Base-by-base conservation (phyloP, 1,140 invertebrate species). In the Platyscapa corneri region DNA sequence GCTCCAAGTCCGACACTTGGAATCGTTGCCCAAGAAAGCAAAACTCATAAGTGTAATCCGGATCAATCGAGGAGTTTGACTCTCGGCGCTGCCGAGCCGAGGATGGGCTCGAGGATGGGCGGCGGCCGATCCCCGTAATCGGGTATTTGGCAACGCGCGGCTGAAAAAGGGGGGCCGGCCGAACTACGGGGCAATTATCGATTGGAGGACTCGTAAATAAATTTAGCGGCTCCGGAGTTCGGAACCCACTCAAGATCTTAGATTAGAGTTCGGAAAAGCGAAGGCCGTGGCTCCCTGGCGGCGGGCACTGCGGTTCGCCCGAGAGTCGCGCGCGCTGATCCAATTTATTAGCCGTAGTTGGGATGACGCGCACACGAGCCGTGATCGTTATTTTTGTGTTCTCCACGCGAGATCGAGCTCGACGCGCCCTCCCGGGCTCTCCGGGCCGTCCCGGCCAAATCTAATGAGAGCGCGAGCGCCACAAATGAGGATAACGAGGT, bases 401-500 rank as follows among this genome's bases (percentile, higher is more conserved):
- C 20, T 37, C 37, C 37, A 42, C 70, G 70, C 70, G 39, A 32
- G 70, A 42, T 74, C 70, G 70, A 7, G 42, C 75, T 6, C 75
- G 23, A 0, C 46, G 30, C 23, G 56, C 5, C 23, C 14, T 27
- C 10, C 6, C 5, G 2, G 56, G 20, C 56, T 27, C 3, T 27
- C 53, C 20, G 7, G 27, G 56, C 75, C 14, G 83, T 53, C 16
- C 64, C 1, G 23, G 76, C 79, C 42, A 92, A 93, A 93, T 93
- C 92, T 93, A 93, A 93, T 93, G 92, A 93, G 81, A 93, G 90
- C 90, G 90, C 89, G 92, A 93, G 92, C 92, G 91, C 91, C 90
- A 90, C 92, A 93, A 93, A 93, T 93, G 91, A 93, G 91, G 89
- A 91, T 93, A 93, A 93, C 92, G 92, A 93, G 91, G 91, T 93